Conservation (phyloP, 2,797 vertebrate species). For the Anguilla marmorata region DNA sequence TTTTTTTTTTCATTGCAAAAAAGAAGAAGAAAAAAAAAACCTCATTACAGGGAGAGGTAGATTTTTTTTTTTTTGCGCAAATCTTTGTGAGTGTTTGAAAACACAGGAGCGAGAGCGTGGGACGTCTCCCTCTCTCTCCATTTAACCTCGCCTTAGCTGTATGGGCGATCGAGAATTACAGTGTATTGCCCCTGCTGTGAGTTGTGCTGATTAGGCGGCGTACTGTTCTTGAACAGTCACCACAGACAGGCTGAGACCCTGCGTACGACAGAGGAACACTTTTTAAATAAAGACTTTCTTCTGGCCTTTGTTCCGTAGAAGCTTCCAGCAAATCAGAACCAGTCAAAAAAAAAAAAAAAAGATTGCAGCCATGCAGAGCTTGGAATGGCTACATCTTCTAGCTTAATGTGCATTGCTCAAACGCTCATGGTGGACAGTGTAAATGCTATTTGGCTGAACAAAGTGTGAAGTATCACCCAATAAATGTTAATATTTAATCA, state of each 20-base stretch:
- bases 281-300: conserved; percentile 2
- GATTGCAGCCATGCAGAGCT: no score
- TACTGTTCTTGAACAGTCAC: conserved; percentile 42
- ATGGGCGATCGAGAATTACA: conserved; percentile 51
- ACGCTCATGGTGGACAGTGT: background rate
- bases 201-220: conserved; percentile 35
- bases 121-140: conserved; percentile 41
- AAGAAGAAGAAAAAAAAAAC: conserved; percentile 32
- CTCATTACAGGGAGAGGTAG: conserved; percentile 52
- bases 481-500: background rate
- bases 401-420: background rate
- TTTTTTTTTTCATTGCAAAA: conserved; percentile 42
- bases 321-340: conserved; percentile 19
- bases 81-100: conserved; percentile 60
- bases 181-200: conserved; percentile 51
- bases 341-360: background rate
- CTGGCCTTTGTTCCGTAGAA: conserved; percentile 25
- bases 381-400: background rate
- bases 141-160: conserved; percentile 57
- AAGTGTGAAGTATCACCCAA: background rate
- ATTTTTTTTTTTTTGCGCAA: conserved; percentile 46
- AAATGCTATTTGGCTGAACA: background rate
- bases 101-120: conserved; percentile 41
- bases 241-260: conserved; percentile 14
- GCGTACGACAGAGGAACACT: background rate